phyloP scores from a whole-genome alignment of 2,888 invertebrate species.

The Globia sparganii region DNA sequence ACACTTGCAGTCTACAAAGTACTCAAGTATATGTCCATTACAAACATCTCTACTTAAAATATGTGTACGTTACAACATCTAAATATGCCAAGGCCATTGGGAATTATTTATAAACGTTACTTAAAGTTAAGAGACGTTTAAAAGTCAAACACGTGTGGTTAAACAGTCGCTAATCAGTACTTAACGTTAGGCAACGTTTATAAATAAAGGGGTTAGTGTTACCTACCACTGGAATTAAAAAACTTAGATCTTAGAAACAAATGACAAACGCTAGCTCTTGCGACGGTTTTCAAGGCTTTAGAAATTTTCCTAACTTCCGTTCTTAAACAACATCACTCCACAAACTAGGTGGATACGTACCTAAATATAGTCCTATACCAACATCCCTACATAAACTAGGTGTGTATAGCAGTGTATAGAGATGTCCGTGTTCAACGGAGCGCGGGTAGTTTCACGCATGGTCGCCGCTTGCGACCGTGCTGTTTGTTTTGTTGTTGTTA shows the following conservation, averaged over 20 bases:
- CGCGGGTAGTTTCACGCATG: slow-evolving; percentile 77
- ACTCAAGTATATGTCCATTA: not conserved
- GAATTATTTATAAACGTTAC: not conserved
- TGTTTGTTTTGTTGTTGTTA: slow-evolving; percentile 68
- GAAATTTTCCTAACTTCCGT: not conserved
- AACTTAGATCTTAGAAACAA: not conserved
- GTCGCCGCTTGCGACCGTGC: slow-evolving; percentile 65
- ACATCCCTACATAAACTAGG: slow-evolving; percentile 41
- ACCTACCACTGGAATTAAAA: not conserved
- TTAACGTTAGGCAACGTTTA: not conserved
- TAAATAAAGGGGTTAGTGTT: not conserved
- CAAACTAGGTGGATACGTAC: not conserved
- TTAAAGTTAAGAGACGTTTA: not conserved
- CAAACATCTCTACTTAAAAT: not conserved
- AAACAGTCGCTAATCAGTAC: not conserved
- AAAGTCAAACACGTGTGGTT: not conserved
- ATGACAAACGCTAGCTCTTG: not conserved
- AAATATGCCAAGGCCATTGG: not conserved
- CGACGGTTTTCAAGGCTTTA: not conserved
- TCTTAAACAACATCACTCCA: not conserved
- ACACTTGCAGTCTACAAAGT: not conserved
- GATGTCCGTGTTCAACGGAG: slow-evolving; percentile 77
- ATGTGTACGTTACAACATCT: not conserved
- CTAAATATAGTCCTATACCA: not conserved
- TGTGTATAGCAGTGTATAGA: slow-evolving; percentile 59